phyloP scores from a whole-genome alignment of 2,797 vertebrate species.

The Columba guinea region DNA sequence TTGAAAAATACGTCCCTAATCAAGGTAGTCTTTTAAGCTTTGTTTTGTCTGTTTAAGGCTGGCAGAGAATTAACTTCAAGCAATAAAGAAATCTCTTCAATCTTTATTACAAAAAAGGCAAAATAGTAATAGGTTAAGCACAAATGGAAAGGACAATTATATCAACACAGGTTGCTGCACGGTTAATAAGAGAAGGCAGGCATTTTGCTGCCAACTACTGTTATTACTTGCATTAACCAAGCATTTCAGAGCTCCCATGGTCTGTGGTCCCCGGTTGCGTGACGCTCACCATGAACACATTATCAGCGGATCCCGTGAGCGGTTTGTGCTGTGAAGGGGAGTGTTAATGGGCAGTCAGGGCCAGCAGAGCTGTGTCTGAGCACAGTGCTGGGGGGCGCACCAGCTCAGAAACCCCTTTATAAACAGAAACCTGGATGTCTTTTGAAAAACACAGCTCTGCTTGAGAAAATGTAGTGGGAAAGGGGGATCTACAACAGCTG shows the following conservation, averaged over 20 bases:
- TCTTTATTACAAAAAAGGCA: neutral
- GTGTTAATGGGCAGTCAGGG: neutral
- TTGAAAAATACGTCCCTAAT: neutral
- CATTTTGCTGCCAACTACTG: neutral
- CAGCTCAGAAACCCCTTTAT: neutral
- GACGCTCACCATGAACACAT: neutral
- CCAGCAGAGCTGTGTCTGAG: neutral
- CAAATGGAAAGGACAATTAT: neutral
- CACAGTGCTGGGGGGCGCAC: neutral
- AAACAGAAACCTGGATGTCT: neutral
- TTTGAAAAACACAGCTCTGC: neutral
- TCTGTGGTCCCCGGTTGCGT: rapidly evolving
- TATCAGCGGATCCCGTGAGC: neutral
- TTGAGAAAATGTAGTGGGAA: neutral
- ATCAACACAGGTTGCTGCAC: neutral
- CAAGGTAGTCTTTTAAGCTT: neutral
- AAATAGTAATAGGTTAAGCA: neutral
- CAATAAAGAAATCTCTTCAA: neutral
- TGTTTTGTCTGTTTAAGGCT: neutral
- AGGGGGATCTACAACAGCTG: neutral
- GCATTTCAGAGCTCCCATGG: neutral
- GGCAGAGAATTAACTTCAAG: neutral
- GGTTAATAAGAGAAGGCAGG: neutral
- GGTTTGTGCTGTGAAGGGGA: neutral
- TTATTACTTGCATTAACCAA: neutral